Percentiles rank a stretch among this genome's conserved stretches.
Evolutionary conservation across 2,888 invertebrate genomes (phyloP).

Genomic region (Drosophila ezoana): DNA sequence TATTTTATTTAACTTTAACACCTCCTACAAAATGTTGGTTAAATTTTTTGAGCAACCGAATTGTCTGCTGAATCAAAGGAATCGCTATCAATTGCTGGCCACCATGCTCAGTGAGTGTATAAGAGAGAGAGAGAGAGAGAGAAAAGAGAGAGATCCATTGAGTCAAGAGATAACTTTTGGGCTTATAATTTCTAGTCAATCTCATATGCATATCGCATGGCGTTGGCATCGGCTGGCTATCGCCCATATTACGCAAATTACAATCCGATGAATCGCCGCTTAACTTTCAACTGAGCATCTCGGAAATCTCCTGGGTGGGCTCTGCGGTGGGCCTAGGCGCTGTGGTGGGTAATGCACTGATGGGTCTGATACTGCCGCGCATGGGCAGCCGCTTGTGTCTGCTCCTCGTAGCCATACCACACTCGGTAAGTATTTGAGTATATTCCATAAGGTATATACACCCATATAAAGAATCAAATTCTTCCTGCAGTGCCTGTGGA

Average conservation of each 20-base stretch:
- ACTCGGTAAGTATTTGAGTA: conserved; percentile 69
- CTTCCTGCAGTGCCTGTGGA: conserved; percentile 62
- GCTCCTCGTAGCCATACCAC: conserved; percentile 75
- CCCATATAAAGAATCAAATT: no score
- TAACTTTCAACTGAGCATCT: conserved; percentile 43
- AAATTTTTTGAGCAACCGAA: conserved; percentile 46
- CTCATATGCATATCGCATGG: conserved; percentile 82
- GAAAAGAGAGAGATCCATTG: no score
- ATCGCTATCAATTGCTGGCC: conserved; percentile 66
- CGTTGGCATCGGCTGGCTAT: conserved; percentile 82
- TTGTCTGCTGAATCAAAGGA: conserved; percentile 56
- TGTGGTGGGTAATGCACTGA: conserved; percentile 73
- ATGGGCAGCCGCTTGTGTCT: conserved; percentile 76
- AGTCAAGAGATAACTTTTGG: no score
- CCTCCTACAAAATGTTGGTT: conserved; percentile 35
- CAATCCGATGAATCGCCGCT: conserved; percentile 68
- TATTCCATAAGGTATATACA: no score
- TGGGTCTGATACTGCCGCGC: conserved; percentile 65
- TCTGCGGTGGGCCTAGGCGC: conserved; percentile 79
- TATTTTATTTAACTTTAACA: background rate
- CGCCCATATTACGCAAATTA: conserved; percentile 78
- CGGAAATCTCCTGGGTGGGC: conserved; percentile 81
- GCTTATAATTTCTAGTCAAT: conserved; percentile 72
- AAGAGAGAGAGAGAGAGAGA: no score
- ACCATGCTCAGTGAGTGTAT: conserved; percentile 64